phyloP scores from a whole-genome alignment of 2,797 vertebrate genomes.

The Rhabdophis nuchalis region DNA sequence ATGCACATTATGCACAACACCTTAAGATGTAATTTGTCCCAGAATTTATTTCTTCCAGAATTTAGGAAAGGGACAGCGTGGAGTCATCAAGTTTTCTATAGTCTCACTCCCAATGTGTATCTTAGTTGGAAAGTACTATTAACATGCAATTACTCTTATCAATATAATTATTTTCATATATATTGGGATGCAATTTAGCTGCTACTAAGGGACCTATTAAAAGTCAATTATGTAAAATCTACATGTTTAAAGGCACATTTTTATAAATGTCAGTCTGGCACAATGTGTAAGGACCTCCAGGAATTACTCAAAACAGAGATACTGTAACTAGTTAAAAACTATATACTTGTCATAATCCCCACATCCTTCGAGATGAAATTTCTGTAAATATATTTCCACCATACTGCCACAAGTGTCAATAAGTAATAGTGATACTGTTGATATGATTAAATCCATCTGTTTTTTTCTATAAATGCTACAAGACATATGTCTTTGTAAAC shows the following conservation, averaged over 20 bases:
- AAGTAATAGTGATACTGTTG: not conserved
- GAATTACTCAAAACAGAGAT: not conserved
- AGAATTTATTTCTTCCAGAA: constrained; percentile 39
- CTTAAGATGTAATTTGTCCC: not conserved
- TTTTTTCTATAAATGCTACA: not conserved
- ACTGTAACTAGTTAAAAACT: not conserved
- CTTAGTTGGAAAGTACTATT: constrained; percentile 15
- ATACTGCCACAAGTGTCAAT: not conserved
- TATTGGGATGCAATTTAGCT: constrained; percentile 27
- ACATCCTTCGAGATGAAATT: not conserved
- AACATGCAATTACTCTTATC: constrained; percentile 32
- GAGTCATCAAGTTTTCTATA: constrained; percentile 11
- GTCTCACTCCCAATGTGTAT: constrained; percentile 39
- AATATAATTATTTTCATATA: constrained; percentile 21
- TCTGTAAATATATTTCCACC: not conserved
- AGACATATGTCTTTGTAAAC: not conserved
- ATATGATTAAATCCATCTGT: not conserved
- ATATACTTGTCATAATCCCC: not conserved
- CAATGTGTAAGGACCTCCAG: not conserved
- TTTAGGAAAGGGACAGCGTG: not conserved
- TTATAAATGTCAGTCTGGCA: constrained; percentile 17
- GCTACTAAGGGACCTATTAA: constrained; percentile 20
- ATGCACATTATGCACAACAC: constrained; percentile 41
- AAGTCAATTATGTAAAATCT: constrained; percentile 8
- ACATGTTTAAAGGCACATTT: not conserved